Conservation (phyloP, 2,888 invertebrate species). For the Drosophila sordidapex region DNA sequence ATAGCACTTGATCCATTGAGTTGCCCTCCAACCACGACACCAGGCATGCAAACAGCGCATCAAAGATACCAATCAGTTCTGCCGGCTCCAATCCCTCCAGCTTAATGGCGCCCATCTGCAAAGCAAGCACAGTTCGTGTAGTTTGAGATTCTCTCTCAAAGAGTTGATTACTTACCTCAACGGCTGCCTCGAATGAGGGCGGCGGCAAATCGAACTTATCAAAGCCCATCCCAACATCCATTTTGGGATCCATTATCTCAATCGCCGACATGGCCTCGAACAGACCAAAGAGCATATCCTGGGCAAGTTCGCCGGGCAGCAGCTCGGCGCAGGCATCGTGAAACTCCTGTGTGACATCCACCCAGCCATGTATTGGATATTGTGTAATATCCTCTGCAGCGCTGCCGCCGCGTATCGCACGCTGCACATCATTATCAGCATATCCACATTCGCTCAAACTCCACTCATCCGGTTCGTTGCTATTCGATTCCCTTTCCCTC, state of each 20-base stretch:
- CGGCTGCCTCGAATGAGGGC: constrained; percentile 94
- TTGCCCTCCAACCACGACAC: constrained; percentile 99
- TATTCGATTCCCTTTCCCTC: constrained; percentile 31
- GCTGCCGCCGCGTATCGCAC: constrained; percentile 67
- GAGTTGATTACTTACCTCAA: constrained; percentile 87
- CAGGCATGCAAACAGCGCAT: constrained; percentile 96
- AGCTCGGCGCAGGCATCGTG: constrained; percentile 89
- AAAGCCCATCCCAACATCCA: constrained; percentile 99
- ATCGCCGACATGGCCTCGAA: constrained; percentile 99
- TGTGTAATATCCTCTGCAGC: constrained; percentile 77
- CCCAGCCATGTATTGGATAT: constrained; percentile 83
- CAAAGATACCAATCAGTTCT: constrained; percentile 96
- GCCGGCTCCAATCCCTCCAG: constrained; percentile 90
- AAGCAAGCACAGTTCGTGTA: not conserved
- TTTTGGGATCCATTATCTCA: constrained; percentile 99
- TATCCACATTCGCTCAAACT: constrained; percentile 74
- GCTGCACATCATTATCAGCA: constrained; percentile 73
- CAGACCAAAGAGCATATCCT: constrained; percentile 95
- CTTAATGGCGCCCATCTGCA: constrained; percentile 90
- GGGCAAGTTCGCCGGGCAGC: constrained; percentile 94
- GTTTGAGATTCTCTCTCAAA: not conserved
- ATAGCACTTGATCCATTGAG: constrained; percentile 97
- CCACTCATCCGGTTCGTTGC: constrained; percentile 69
- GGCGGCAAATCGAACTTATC: constrained; percentile 94
- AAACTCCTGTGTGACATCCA: constrained; percentile 86